Conservation (phyloP, 1,140 invertebrate species). For the Aphelinus certus region DNA sequence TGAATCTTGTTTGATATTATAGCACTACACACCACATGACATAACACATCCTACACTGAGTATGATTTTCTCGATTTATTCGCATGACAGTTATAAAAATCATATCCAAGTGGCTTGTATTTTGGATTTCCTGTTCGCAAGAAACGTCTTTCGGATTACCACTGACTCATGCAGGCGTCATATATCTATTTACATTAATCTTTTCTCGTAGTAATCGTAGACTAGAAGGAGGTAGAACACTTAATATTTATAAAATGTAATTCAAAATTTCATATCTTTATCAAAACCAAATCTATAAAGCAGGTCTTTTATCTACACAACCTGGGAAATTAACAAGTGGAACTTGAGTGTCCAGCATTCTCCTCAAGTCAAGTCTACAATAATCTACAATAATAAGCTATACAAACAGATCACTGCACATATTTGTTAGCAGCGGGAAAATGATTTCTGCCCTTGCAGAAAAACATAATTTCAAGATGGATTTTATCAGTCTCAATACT, state of each 20-base stretch:
- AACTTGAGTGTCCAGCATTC: conserved; percentile 1
- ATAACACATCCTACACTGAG: too few relatives aligned
- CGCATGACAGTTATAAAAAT: too few relatives aligned
- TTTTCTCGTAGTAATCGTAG: conserved; percentile 17
- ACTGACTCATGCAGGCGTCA: too few relatives aligned
- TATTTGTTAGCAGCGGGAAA: conserved; percentile 4
- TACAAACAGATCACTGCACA: background rate
- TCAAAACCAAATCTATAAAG: background rate
- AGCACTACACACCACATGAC: too few relatives aligned
- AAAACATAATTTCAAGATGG: conserved; percentile 11
- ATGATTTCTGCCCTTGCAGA: background rate
- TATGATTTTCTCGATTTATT: too few relatives aligned
- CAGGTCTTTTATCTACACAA: background rate
- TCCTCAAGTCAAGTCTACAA: conserved; percentile 16
- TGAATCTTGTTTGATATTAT: too few relatives aligned
- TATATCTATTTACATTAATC: conserved; percentile 30
- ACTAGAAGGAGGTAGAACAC: conserved; percentile 35
- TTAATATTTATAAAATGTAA: conserved; percentile 23
- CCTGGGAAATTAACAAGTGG: background rate
- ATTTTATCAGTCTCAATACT: conserved; percentile 35
- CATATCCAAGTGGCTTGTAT: too few relatives aligned
- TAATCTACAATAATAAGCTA: conserved; percentile 21
- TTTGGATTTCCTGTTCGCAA: too few relatives aligned
- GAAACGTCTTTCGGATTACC: too few relatives aligned
- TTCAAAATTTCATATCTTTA: conserved; percentile 1